Evolutionary conservation across 2,797 vertebrate species (phyloP).

Genomic region (Triplophysa bombifrons): DNA sequence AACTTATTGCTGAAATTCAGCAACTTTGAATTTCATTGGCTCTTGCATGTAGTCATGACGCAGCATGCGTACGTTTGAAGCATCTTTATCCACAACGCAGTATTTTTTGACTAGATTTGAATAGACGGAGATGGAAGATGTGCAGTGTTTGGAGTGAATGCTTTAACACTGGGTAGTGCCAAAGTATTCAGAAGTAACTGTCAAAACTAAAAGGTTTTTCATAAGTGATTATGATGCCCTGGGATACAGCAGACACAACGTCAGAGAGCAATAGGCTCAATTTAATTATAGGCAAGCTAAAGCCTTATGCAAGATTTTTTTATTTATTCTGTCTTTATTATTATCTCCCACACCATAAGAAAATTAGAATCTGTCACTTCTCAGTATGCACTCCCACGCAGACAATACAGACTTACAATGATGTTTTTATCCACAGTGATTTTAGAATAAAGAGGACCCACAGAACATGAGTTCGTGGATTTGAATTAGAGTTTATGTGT

Average conservation of each 20-base stretch:
- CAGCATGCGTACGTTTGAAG: neutral
- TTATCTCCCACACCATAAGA: slow-evolving; percentile 9
- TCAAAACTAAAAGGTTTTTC: slow-evolving; percentile 56
- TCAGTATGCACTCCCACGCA: neutral
- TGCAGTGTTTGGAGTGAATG: slow-evolving; percentile 30
- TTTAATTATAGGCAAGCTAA: slow-evolving; percentile 57
- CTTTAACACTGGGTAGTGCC: slow-evolving; percentile 61
- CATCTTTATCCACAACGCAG: neutral
- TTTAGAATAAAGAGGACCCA: slow-evolving; percentile 5
- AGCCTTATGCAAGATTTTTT: neutral
- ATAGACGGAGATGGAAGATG: neutral
- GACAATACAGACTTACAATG: neutral
- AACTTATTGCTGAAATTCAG: too few relatives aligned
- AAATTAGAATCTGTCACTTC: slow-evolving; percentile 11
- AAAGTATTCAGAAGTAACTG: slow-evolving; percentile 64
- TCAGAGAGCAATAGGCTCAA: slow-evolving; percentile 50
- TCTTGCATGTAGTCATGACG: too few relatives aligned
- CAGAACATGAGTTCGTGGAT: neutral
- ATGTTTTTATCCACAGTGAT: slow-evolving; percentile 7
- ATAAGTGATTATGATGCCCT: slow-evolving; percentile 47
- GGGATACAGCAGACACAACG: slow-evolving; percentile 48
- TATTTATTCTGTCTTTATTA: slow-evolving; percentile 15
- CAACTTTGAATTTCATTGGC: too few relatives aligned
- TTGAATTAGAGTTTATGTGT: too few relatives aligned
- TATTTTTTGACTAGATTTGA: too few relatives aligned